Conservation (phyloP, 2,797 vertebrate genomes). For the Austrolebias charrua region DNA sequence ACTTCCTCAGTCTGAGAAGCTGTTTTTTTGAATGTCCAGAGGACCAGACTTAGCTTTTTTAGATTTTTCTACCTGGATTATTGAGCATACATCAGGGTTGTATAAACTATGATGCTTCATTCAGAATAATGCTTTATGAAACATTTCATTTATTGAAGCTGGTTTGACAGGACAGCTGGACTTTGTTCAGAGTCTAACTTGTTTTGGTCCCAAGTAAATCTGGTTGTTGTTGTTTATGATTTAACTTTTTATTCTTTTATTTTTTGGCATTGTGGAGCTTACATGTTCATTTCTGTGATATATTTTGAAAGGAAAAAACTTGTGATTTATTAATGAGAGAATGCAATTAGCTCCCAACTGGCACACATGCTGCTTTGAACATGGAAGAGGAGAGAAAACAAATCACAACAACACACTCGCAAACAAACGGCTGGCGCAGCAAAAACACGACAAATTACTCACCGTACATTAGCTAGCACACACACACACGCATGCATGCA, state of each 20-base stretch:
- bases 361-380: slow-evolving; percentile 42
- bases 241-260: background rate
- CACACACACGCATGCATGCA: slow-evolving; percentile 14
- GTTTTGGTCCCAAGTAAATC: slow-evolving; percentile 13
- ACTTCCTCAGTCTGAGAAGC: too few species aligned
- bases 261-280: slow-evolving; percentile 43
- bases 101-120: background rate
- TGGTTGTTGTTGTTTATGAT: slow-evolving; percentile 8
- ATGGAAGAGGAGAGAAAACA: slow-evolving; percentile 52
- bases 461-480: background rate
- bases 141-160: slow-evolving; percentile 1
- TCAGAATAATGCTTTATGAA: background rate
- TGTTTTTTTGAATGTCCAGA: too few species aligned
- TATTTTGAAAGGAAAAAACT: slow-evolving; percentile 51
- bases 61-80: too few species aligned
- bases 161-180: background rate
- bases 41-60: too few species aligned
- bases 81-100: too few species aligned
- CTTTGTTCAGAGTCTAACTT: slow-evolving; percentile 6
- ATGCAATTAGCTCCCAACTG: slow-evolving; percentile 60
- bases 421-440: slow-evolving; percentile 21
- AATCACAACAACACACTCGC: slow-evolving; percentile 47
- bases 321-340: slow-evolving; percentile 68
- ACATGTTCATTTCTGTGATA: slow-evolving; percentile 53
- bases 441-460: background rate